These are phyloP conservation scores for Paramuricea clavata DNA, from an alignment of 92 coral and sea anemone genomes.

Conservation along the genomic window DNA sequence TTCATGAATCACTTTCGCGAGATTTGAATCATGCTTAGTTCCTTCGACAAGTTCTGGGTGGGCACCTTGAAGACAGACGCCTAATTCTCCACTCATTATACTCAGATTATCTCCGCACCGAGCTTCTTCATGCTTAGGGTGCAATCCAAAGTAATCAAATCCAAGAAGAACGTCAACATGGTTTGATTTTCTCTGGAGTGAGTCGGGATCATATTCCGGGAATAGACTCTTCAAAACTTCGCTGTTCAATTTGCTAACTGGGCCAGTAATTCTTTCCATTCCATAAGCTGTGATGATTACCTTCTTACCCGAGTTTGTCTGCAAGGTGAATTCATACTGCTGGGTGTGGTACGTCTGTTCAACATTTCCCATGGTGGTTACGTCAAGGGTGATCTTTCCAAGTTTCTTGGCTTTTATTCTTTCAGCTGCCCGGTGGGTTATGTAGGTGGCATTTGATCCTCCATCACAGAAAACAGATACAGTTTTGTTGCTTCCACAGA, in stretches of 20 bases:
- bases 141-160: constrained; percentile 64
- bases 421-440: constrained; percentile 54
- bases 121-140: constrained; percentile 72
- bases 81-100: constrained; percentile 64
- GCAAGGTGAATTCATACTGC: constrained; percentile 64
- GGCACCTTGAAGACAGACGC: constrained; percentile 67
- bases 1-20: constrained; percentile 58
- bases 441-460: constrained; percentile 57
- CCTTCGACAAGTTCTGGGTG: constrained; percentile 55
- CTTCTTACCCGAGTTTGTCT: constrained; percentile 57
- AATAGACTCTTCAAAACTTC: constrained; percentile 47
- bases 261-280: constrained; percentile 67
- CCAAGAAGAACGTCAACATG: constrained; percentile 68
- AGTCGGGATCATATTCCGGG: constrained; percentile 60
- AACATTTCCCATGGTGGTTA: constrained; percentile 57
- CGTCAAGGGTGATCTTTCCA: constrained; percentile 36
- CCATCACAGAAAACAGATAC: constrained; percentile 51
- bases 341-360: constrained; percentile 46
- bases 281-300: constrained; percentile 57
- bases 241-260: constrained; percentile 51
- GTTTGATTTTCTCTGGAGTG: constrained; percentile 54
- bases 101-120: constrained; percentile 65
- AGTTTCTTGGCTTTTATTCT: constrained; percentile 54
- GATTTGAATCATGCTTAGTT: constrained; percentile 47
- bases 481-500: constrained; percentile 13